A percentile compares a stretch with the other conserved stretches of the same genome.
phyloP scores from a whole-genome alignment of 1,140 invertebrate genomes.

The Cotesia vestalis region DNA sequence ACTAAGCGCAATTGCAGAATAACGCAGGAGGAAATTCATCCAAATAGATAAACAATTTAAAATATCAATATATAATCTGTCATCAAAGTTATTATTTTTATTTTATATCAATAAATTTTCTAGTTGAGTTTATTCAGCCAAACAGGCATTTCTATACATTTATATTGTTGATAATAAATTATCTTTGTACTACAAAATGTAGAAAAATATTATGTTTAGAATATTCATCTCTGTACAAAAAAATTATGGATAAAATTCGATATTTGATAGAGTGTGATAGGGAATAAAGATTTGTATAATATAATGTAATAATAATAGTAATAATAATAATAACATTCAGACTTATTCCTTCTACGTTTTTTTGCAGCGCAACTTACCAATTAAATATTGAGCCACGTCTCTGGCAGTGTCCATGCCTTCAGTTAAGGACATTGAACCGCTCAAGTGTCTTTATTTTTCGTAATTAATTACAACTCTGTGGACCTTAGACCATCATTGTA shows the following conservation, averaged over 20 bases:
- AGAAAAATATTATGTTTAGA: conserved; percentile 52
- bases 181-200: conserved; percentile 44
- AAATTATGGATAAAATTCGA: conserved; percentile 8
- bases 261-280: background rate
- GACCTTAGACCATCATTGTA: background rate
- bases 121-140: background rate
- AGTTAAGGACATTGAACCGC: conserved; percentile 20
- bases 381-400: conserved; percentile 57
- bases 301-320: background rate
- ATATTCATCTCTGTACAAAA: conserved; percentile 27
- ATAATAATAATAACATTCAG: conserved; percentile 32
- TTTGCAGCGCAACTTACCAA: conserved; percentile 51
- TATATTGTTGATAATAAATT: conserved; percentile 12
- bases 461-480: conserved; percentile 22
- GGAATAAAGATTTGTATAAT: background rate
- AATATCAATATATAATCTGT: conserved; percentile 21
- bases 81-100: conserved; percentile 3
- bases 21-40: conserved; percentile 48
- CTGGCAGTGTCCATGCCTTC: conserved; percentile 56
- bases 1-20: conserved; percentile 54
- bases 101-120: background rate
- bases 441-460: conserved; percentile 26
- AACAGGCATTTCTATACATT: background rate
- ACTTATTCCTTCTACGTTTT: conserved; percentile 49
- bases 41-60: conserved; percentile 29